Evolutionary conservation across 1,140 invertebrate genomes (phyloP).

Genomic region (Lamellibrachia luymesi): DNA sequence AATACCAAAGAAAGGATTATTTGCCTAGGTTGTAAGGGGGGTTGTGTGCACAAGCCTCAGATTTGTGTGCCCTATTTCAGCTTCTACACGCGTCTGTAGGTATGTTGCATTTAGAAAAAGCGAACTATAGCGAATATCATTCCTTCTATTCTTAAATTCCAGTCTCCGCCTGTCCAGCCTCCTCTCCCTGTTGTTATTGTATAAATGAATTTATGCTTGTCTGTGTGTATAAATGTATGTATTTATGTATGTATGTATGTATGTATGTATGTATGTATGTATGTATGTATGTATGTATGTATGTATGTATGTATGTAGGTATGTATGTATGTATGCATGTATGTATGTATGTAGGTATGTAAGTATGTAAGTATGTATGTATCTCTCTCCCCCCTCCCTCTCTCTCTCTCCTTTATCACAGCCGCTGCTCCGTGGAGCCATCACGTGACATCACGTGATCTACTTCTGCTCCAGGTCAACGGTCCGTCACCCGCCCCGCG

Average conservation of each 20-base stretch:
- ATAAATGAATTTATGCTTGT: conserved; percentile 4
- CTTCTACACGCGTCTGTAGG: neutral
- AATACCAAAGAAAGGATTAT: neutral
- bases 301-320: conserved; percentile 6
- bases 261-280: neutral
- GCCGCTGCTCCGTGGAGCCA: neutral
- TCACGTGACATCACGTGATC: conserved; percentile 3
- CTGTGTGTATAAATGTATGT: neutral
- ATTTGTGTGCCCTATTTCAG: neutral
- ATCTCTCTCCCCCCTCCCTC: neutral
- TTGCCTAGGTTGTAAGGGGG: neutral
- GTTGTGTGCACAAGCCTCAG: neutral
- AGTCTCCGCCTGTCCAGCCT: neutral
- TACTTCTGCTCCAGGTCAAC: neutral
- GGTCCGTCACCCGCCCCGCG: neutral
- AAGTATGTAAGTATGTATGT: neutral
- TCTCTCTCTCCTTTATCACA: neutral
- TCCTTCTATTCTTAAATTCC: neutral
- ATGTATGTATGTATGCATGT: conserved; percentile 14
- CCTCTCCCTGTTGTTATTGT: neutral
- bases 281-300: neutral
- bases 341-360: neutral
- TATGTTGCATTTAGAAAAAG: too few species aligned
- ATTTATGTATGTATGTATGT: neutral
- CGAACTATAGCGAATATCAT: too few species aligned